A percentile compares a stretch with the other conserved stretches of the same genome.
phyloP scores from a whole-genome alignment of 2,113 vertebrate genomes.

The Oreochromis tanganicae region DNA sequence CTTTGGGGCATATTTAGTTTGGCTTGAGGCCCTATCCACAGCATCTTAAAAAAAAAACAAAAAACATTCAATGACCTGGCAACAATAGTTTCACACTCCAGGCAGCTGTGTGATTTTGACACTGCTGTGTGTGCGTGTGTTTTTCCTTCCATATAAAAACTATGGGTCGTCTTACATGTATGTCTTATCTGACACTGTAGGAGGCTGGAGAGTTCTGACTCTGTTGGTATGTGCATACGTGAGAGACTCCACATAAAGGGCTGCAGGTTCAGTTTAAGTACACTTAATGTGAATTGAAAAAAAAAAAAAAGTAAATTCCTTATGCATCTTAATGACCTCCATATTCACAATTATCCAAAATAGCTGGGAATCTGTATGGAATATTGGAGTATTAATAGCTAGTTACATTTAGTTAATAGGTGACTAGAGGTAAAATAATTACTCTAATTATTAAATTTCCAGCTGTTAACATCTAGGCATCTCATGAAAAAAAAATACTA shows the following conservation, averaged over 20 bases:
- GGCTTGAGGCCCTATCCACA: constrained; percentile 7
- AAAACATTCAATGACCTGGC: constrained; percentile 25
- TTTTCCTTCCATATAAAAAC: constrained; percentile 41
- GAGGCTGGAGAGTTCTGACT: constrained; percentile 11
- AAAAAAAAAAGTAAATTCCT: not conserved
- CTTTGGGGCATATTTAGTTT: constrained; percentile 30
- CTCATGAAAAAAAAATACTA: not conserved
- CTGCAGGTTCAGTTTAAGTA: not conserved
- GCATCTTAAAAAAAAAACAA: constrained; percentile 20
- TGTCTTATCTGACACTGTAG: constrained; percentile 34
- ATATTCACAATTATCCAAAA: not conserved
- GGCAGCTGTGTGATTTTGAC: constrained; percentile 34
- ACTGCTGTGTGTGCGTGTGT: constrained; percentile 6
- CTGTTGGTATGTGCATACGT: constrained; percentile 32
- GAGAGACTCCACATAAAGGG: constrained; percentile 9
- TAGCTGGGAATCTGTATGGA: not conserved
- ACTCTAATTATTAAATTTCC: rapidly evolving
- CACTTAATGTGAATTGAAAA: not conserved
- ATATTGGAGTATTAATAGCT: not conserved
- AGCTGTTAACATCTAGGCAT: not conserved
- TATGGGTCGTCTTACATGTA: constrained; percentile 7
- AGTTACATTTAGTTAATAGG: not conserved
- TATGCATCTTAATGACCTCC: not conserved
- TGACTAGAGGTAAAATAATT: not conserved
- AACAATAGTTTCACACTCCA: constrained; percentile 45